phyloP scores from a whole-genome alignment of 2,797 vertebrate species.

The Poeciliopsis infans region DNA sequence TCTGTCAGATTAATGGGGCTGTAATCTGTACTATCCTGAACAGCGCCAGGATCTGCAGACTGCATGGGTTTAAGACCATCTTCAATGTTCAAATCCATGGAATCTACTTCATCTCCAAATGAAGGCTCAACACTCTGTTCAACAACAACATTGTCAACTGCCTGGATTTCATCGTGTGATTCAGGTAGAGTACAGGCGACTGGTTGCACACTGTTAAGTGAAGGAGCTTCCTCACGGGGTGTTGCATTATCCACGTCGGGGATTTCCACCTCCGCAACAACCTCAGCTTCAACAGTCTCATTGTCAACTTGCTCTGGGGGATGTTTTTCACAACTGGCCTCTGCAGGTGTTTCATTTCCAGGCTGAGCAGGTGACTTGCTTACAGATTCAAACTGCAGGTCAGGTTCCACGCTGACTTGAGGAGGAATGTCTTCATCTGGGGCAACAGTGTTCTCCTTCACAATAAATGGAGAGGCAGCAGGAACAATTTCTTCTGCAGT shows the following conservation, averaged over 20 bases:
- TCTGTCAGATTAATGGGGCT: slow-evolving; percentile 38
- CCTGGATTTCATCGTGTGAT: slow-evolving; percentile 17
- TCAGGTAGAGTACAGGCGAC: background rate
- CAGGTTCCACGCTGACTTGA: slow-evolving; percentile 3
- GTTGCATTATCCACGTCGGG: slow-evolving; percentile 12
- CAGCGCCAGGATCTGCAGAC: slow-evolving; percentile 18
- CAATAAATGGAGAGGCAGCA: slow-evolving; percentile 5
- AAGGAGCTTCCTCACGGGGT: slow-evolving; percentile 12
- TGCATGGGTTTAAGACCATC: slow-evolving; percentile 21
- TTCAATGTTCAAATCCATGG: slow-evolving; percentile 2
- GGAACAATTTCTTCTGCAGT: slow-evolving; percentile 2
- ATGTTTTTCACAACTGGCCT: slow-evolving; percentile 8
- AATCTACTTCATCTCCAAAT: background rate
- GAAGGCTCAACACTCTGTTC: slow-evolving; percentile 23
- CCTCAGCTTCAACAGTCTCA: slow-evolving; percentile 7
- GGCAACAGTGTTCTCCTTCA: slow-evolving; percentile 4
- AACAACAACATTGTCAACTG: slow-evolving; percentile 1
- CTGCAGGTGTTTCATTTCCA: background rate
- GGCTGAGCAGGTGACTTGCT: background rate
- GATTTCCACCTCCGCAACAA: background rate
- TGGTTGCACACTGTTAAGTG: slow-evolving; percentile 1
- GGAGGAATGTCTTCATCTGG: slow-evolving; percentile 6
- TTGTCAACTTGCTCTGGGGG: slow-evolving; percentile 17
- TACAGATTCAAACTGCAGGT: background rate
- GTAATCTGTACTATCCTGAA: background rate